Base-by-base conservation (phyloP, 2,113 vertebrate species). In the Corythoichthys intestinalis region DNA sequence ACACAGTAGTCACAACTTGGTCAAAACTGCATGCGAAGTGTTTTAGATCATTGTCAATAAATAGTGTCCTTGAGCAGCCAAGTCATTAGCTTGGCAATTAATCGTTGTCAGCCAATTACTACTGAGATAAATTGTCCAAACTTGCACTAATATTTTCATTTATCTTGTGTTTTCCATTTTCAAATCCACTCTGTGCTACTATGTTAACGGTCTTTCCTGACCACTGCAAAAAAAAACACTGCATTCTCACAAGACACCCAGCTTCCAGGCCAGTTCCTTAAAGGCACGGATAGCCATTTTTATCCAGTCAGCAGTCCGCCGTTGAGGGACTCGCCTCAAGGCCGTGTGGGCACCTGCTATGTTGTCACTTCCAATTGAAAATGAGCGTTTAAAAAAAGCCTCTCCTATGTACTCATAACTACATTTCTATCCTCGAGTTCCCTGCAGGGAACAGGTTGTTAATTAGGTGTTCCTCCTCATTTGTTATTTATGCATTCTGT, bases 401-500 rank as follows among this genome's bases (percentile, higher is more conserved):
- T n/a, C 46, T 28, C 44, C 10, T 5, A 65, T 73, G 72, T 69
- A 64, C 37, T 59, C 49, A 8, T 67, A 72, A 60, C 69, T 68
- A 50, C 37, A 47, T 78, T 82, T 78, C 66, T 75, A 47, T 74
- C 58, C 58, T 50, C 49, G 53, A 50, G 59, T 74, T 73, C 39
- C 71, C 83, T 73, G 57, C 9, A 52, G 81, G 69, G 67, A 86
- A 67, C 65, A 66, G 73, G 64, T 77, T 69, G 75, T 76, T 88
- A 88, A 83, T 83, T 85, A 85, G 66, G 37, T 71, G 76, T 76
- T 70, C 52, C 62, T 66, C 38, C 68, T 85, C 72, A 75, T 86
- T 69, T 83, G 71, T 82, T 88, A 85, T 85, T 87, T 75, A 87
- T 86, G 79, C 71, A 89, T 89, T 88, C 85, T 71, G 38, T 89